phyloP scores from a whole-genome alignment of 2,888 invertebrate species.

The Cremastinae sp. region DNA sequence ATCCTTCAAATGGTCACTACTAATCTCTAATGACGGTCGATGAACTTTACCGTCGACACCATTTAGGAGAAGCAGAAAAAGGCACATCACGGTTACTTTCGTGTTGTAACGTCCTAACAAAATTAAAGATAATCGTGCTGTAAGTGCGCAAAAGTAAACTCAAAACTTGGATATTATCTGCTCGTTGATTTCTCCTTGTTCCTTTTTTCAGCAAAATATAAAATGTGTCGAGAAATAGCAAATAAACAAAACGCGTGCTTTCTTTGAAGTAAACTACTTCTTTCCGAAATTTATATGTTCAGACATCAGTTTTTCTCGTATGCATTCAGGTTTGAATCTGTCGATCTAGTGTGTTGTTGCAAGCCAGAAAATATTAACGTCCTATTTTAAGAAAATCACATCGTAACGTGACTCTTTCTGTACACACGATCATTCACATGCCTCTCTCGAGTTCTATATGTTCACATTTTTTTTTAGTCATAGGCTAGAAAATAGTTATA shows the following conservation, averaged over 20 bases:
- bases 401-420: no score
- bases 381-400: no score
- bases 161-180: conserved; percentile 6
- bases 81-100: conserved; percentile 65
- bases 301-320: no score
- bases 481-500: no score
- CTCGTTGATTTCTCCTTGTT: conserved; percentile 21
- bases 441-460: no score
- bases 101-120: conserved; percentile 64
- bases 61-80: conserved; percentile 65
- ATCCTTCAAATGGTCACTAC: conserved; percentile 71
- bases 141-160: conserved; percentile 49
- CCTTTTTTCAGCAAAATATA: not conserved
- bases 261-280: not conserved
- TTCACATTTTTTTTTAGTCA: conserved; percentile 5
- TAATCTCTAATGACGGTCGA: conserved; percentile 66
- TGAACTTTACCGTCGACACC: conserved; percentile 68
- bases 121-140: conserved; percentile 64
- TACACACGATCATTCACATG: no score
- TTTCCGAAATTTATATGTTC: no score
- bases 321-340: no score
- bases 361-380: no score
- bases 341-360: not conserved
- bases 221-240: conserved; percentile 1
- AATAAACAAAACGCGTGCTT: not conserved